Percentiles rank a stretch among this genome's conserved stretches.
phyloP scores from a whole-genome alignment of 2,113 vertebrate species.

The Laticauda laticaudata region DNA sequence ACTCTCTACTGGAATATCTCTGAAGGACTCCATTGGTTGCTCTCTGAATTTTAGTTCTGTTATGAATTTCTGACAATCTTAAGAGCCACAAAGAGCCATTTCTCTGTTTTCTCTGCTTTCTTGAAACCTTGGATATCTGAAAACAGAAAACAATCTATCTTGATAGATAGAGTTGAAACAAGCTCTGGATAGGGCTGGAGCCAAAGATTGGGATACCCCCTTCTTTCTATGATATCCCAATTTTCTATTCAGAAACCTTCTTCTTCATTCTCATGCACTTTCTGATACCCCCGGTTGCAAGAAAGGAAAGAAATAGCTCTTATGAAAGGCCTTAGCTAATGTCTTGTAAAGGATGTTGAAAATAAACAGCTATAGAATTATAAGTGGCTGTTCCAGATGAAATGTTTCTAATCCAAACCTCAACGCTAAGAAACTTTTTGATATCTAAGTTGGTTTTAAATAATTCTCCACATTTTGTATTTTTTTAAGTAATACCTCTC shows the following conservation, averaged over 20 bases:
- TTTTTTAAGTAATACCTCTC: not conserved
- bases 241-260: not conserved
- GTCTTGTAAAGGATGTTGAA: not conserved
- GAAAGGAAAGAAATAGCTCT: not conserved
- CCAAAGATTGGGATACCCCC: not conserved
- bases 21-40: not conserved
- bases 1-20: not conserved
- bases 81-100: not conserved
- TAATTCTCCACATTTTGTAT: not conserved
- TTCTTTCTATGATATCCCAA: not conserved
- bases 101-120: not conserved
- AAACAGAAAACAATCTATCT: not conserved
- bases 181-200: not conserved
- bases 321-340: not conserved
- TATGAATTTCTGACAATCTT: not conserved
- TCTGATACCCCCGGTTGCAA: not conserved
- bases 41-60: not conserved
- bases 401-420: not conserved
- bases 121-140: not conserved
- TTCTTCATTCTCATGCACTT: not conserved
- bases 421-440: not conserved
- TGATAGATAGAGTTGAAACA: not conserved
- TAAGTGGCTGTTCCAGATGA: not conserved
- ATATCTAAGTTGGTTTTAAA: not conserved
- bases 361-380: not conserved